Evolutionary conservation across 2,888 invertebrate genomes (phyloP), one percentile per base, ranked within the genome.

Genomic region (Chaetoderma sp.): DNA sequence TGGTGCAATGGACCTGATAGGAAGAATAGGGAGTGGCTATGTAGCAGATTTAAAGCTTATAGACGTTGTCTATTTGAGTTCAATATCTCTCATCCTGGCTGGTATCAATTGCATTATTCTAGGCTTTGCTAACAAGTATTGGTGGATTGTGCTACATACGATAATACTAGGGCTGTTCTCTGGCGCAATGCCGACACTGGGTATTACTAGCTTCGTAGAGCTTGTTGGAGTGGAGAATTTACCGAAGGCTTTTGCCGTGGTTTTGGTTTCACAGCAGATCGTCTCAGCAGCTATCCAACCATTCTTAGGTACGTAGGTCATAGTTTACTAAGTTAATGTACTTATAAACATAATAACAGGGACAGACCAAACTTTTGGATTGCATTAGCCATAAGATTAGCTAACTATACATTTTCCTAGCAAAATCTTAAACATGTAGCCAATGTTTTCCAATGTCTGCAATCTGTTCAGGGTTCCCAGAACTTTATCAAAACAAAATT

Each of bases 11-110:
- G 67, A 67, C 25, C 54, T 67, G 21, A 30, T 59, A 8, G 59
- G 59, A 10, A 58, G 67, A 1, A 32, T 67, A 5, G 54, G 18
- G 3, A 55, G 52, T 18, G 67, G 67, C 33, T 63, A 59, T 59
- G 59, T 67, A 18, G 63, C 63, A 18, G 67, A 67, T 49, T 42
- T 45, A 13, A 62, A 60, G 13, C 39, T 39, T n/a, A 33, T 66
- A 1, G 44, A 60, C 21, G 27, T 54, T 18, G 25, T 36, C 60
- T 60, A 54, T 5, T 54, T 65, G 4, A 52, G 59, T 59, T 44
- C 45, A 4, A 10, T 44, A 5, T 25, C 45, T n/a, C 36, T 65
- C 21, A n/a, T 54, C 2, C 8, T 60, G 4, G 55, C 42, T 13
- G 54, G 54, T 16, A n/a, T 54, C 6, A 21, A 42, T 10, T 36